Evolutionary conservation across 2,113 vertebrate genomes (phyloP).

Genomic region (Hyperoodon ampullatus): DNA sequence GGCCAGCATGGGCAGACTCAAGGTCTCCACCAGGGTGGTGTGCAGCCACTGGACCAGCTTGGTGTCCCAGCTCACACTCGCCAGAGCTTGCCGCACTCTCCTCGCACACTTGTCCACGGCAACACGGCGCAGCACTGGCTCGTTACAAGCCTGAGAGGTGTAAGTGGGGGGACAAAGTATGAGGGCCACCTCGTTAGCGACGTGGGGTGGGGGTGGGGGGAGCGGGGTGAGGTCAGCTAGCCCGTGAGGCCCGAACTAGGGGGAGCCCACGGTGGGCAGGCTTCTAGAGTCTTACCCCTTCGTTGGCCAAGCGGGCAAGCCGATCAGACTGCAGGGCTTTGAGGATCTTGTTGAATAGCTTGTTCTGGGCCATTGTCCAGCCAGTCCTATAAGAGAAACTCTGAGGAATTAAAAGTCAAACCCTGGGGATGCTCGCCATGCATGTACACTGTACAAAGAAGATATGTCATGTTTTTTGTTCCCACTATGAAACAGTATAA

Average conservation of each 20-base stretch:
- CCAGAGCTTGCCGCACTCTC: slow-evolving; percentile 95
- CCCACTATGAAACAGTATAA: neutral
- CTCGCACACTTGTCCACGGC: slow-evolving; percentile 97
- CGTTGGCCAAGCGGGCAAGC: slow-evolving; percentile 95
- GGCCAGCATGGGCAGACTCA: slow-evolving; percentile 95
- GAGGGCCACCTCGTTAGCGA: neutral
- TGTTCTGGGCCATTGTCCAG: slow-evolving; percentile 97
- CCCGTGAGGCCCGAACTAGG: neutral
- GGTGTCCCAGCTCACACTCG: slow-evolving; percentile 95
- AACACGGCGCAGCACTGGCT: slow-evolving; percentile 94
- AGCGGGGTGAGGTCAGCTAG: neutral
- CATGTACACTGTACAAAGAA: neutral
- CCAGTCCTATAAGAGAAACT: slow-evolving; percentile 87
- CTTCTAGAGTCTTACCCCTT: slow-evolving; percentile 89
- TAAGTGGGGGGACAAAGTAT: neutral
- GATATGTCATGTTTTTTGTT: neutral
- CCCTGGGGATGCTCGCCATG: neutral
- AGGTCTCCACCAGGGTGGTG: slow-evolving; percentile 93
- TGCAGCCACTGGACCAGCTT: slow-evolving; percentile 98
- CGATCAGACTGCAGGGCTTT: slow-evolving; percentile 96
- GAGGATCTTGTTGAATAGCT: slow-evolving; percentile 98
- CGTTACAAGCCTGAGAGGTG: slow-evolving; percentile 90
- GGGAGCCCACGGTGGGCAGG: neutral
- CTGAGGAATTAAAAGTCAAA: slow-evolving; percentile 65
- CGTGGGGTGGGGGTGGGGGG: neutral